Percentiles rank a stretch among this genome's conserved stretches.
These are phyloP conservation scores for Vimba vimba DNA, from an alignment of 2,113 vertebrate genomes.

Conservation along the genomic window DNA sequence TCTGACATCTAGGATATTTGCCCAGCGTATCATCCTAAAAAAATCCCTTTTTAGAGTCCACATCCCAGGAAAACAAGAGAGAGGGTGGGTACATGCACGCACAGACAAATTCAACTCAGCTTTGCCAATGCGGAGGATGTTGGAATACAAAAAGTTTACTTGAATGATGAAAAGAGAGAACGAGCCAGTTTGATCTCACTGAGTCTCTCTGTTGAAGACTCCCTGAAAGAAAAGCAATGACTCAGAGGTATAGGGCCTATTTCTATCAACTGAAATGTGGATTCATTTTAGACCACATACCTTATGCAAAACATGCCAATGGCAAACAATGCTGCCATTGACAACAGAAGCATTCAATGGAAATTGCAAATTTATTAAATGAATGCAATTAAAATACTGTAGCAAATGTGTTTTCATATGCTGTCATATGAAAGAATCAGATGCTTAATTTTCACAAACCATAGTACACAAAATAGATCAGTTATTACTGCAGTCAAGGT, in stretches of 20 bases:
- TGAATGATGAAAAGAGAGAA: slow-evolving; percentile 30
- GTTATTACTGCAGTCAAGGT: not conserved
- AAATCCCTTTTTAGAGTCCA: slow-evolving; percentile 46
- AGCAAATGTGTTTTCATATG: not conserved
- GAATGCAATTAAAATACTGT: too few species aligned
- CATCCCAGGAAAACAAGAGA: slow-evolving; percentile 33
- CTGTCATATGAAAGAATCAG: not conserved
- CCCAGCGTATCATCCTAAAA: slow-evolving; percentile 50
- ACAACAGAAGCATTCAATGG: not conserved
- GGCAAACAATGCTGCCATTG: not conserved
- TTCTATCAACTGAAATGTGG: slow-evolving; percentile 16
- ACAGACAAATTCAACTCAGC: slow-evolving; percentile 16
- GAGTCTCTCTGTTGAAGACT: not conserved
- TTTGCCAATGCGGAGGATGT: slow-evolving; percentile 38
- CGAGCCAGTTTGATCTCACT: slow-evolving; percentile 41
- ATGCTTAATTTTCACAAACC: not conserved
- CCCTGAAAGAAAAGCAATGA: not conserved
- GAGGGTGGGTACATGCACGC: not conserved
- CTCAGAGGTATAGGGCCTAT: slow-evolving; percentile 26
- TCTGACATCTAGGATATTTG: slow-evolving; percentile 50
- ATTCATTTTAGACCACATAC: not conserved
- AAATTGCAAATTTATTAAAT: not conserved
- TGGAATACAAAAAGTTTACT: slow-evolving; percentile 4
- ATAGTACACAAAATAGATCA: not conserved
- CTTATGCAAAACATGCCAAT: not conserved